Evolutionary conservation across 2,797 vertebrate genomes (phyloP), one percentile per base, ranked within the genome.

Genomic region (Gymnoscopelus microlampas): DNA sequence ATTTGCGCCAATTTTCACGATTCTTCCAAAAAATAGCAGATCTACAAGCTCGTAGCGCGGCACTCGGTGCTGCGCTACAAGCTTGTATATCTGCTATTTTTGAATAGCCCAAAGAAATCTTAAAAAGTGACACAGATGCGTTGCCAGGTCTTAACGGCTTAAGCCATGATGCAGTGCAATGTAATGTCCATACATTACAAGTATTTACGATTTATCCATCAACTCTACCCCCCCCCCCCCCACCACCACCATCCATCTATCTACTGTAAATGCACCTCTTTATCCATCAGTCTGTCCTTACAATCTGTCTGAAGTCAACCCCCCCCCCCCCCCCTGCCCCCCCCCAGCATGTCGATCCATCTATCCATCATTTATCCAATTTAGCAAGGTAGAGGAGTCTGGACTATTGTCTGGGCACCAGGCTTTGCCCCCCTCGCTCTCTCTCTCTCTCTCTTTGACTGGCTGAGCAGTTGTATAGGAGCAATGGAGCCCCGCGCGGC

Each of bases 141-240:
- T 29, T 29, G 2, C 26, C 26, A 29, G 19, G 26, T 29, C 26
- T 29, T 3, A 29, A 29, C 2, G 26, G 26, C 1, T 29, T 29
- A 29, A 29, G 3, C 26, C 26, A 39, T 63, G 70, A 64, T 72
- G 78, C 78, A 64, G 47, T 48, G 58, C 74, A 19, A 62, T 80
- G 78, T 71, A 70, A 73, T 70, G 77, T 68, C 71, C 78, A 76
- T 86, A 80, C 72, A 81, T 83, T 80, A 64, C 76, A 56, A 53
- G n/a, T 73, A 63, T 79, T 81, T 81, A 79, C 81, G 76, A 83
- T 83, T 73, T 62, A 80, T 74, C 69, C 73, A 80, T 80, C 75
- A 76, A 75, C 77, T 71, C 19, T 39, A 50, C 51, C n/a, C 23
- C 66, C 66, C 8, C 8, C 39, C 39, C 39, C 39, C 39, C 6